Evolutionary conservation across 35 echinoderm and acorn worm species (phyloP), one percentile per base, ranked within the genome.

Genomic region (Apostichopus californicus): DNA sequence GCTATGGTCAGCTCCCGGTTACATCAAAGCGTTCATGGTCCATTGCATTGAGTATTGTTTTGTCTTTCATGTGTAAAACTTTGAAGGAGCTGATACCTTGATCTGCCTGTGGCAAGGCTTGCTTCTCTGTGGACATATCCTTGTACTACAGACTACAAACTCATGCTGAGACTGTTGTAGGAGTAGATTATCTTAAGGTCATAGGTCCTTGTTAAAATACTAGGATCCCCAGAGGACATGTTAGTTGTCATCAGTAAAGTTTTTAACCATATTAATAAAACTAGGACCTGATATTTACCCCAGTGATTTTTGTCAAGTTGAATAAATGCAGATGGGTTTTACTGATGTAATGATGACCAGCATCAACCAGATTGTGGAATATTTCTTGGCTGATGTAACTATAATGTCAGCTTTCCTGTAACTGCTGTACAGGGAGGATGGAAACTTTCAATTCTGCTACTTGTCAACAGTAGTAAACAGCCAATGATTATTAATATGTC

Each of bases 181-280:
- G 13, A 54, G 81, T 85, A 59, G 81, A 58, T 59, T 58, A n/a
- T 58, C n/a, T 20, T 58, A 20, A 85, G 54, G 81, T 85, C 81
- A 85, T 59, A 85, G 81, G 81, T 85, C 81, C 81, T 85, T 85
- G 81, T 85, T 85, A 85, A 85, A 85, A 85, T 58, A 85, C 58
- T 85, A 55, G 56, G 20, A 59, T 58, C 81, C 81, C 81, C 81
- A 58, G 3, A 15, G 81, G 81, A 85, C 81, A 58, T 59, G 81
- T 85, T 85, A 85, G 81, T 85, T 85, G 81, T 85, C 81, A 85
- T 85, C 81, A 85, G 55, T 20, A 5, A 22, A 85, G 15, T 58
- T 56, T 22, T 17, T 85, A 58, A 85, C 57, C 81, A 85, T 85
- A 85, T 85, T 59, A 58, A 58, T 58, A 22, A 53, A 53, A 85